These are phyloP conservation scores for Pycnonotus jocosus DNA, from an alignment of 2,113 vertebrate species.

Conservation along the genomic window DNA sequence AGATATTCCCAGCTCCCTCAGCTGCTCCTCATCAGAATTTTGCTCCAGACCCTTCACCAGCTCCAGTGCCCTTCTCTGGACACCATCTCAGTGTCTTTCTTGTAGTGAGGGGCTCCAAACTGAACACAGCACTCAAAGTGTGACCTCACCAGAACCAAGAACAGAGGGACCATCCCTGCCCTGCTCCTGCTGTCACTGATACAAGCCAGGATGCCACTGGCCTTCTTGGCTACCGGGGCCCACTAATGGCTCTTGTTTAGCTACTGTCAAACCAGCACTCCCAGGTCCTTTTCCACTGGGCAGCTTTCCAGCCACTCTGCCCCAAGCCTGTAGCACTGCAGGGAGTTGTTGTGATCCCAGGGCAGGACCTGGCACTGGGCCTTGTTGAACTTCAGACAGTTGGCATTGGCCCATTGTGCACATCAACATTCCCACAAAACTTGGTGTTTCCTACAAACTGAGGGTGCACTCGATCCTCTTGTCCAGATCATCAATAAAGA, in stretches of 20 bases:
- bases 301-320: not conserved
- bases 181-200: not conserved
- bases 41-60: not conserved
- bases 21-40: not conserved
- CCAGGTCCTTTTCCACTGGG: not conserved
- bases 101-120: not conserved
- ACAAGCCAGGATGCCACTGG: not conserved
- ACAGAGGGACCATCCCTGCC: not conserved
- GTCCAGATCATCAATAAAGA: not conserved
- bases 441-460: not conserved
- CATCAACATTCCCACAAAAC: not conserved
- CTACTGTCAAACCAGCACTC: not conserved
- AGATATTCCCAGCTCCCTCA: rapidly evolving
- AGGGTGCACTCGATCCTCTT: rapidly evolving
- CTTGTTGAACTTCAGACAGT: rapidly evolving
- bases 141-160: not conserved
- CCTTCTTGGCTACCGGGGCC: not conserved
- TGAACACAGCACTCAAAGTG: no score
- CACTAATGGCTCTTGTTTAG: not conserved
- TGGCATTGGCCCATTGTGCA: not conserved
- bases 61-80: rapidly evolving
- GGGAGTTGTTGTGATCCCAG: not conserved
- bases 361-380: not conserved
- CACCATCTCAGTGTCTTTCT: not conserved
- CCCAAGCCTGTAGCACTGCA: not conserved